Evolutionary conservation across 1,140 invertebrate genomes (phyloP), one percentile per base, ranked within the genome.

Genomic region (Fopius arisanus): DNA sequence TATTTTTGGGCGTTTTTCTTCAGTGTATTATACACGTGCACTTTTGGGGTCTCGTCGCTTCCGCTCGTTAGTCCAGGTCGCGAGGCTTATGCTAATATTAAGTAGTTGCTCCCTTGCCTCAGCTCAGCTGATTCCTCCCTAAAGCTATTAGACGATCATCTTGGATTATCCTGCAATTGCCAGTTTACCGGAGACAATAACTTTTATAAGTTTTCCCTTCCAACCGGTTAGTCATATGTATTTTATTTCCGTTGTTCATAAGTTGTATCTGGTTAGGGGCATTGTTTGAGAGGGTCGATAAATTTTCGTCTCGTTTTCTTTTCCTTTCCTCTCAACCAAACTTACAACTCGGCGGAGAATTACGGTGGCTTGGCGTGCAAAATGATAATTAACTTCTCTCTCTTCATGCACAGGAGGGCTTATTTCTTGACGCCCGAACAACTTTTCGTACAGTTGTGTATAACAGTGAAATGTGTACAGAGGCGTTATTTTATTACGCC

Each of bases 61-160:
- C 77, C 75, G 77, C 73, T 78, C 75, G 75, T 78, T 80, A 78
- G 72, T 68, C 40, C 70, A 41, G 23, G 43, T 73, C 51, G 66
- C 65, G 54, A 37, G 54, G 78, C 70, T 80, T 80, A 80, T 80
- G 79, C 74, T 79, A 80, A 80, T 80, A 62, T 80, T 76, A 74
- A 76, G 76, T 63, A 75, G 63, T 12, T 59, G 69, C 21, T 62
- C 71, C 69, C 66, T 19, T 2, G 16, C 16, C 10, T n/a, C 14
- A 16, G 33, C 33, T 48, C 69, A 77, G 77, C 79, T 84, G 84
- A 87, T 86, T 88, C 85, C 84, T 85, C 83, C 82, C 80, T 87
- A 87, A 88, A 87, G 83, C 86, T 88, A 87, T 87, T 87, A 87
- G 83, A 80, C 83, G 85, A 87, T 88, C 84, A 88, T 87, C 86